A percentile compares a stretch with the other conserved stretches of the same genome.
phyloP scores from a whole-genome alignment of 1,140 invertebrate species.

The Lordiphosa stackelbergi region DNA sequence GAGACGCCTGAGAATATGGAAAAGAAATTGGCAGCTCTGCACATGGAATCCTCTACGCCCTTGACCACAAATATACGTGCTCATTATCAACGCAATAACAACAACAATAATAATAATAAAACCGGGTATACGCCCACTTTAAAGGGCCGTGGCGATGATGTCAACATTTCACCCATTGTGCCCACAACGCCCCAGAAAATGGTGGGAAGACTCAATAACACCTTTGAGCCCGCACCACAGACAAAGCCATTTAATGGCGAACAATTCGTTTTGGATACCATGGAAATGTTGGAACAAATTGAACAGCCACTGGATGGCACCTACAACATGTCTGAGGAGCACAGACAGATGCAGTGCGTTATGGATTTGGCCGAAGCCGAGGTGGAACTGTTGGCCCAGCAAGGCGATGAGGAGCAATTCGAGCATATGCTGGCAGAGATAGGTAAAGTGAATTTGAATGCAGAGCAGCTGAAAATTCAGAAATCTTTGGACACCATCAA shows the following conservation, averaged over 20 bases:
- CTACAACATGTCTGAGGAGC: conserved; percentile 44
- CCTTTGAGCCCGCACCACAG: conserved; percentile 23
- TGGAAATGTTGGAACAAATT: conserved; percentile 63
- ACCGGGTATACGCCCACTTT: conserved; percentile 49
- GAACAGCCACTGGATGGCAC: conserved; percentile 60
- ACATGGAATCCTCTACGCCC: conserved; percentile 66
- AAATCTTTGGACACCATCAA: conserved; percentile 74
- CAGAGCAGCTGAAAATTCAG: conserved; percentile 67
- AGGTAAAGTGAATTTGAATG: conserved; percentile 56
- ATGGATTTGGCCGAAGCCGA: conserved; percentile 67
- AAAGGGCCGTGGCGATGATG: conserved; percentile 35
- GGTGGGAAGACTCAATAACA: conserved; percentile 12
- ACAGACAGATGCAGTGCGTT: conserved; percentile 65
- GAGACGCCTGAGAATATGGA: conserved; percentile 67
- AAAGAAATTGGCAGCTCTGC: conserved; percentile 30
- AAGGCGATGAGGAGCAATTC: conserved; percentile 72
- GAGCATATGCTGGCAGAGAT: conserved; percentile 69
- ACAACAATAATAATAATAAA: conserved; percentile 38
- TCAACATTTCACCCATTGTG: conserved; percentile 69
- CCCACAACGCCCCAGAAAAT: conserved; percentile 27
- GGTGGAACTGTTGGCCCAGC: conserved; percentile 60
- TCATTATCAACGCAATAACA: conserved; percentile 26
- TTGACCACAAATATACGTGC: conserved; percentile 39
- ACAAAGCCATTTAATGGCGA: conserved; percentile 27
- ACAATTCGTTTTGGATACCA: conserved; percentile 41